phyloP scores from a whole-genome alignment of 2,113 vertebrate species.

The Vombatus ursinus region DNA sequence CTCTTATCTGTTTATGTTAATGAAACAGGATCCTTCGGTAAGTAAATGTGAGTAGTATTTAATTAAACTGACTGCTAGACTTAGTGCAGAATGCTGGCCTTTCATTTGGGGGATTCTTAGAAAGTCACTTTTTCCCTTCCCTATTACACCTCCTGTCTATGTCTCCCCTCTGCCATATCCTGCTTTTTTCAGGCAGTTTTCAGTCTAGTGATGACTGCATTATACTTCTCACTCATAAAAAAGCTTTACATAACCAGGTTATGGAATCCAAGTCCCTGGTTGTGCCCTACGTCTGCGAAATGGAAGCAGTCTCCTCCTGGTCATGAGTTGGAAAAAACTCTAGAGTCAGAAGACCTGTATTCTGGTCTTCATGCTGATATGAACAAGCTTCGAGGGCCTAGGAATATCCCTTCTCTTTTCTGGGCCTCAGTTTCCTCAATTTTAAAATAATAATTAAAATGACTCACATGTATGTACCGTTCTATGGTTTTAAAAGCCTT shows the following conservation, averaged over 20 bases:
- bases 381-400: neutral
- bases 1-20: constrained; percentile 77
- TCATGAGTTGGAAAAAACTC: neutral
- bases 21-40: constrained; percentile 75
- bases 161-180: neutral
- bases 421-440: neutral
- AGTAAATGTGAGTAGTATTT: constrained; percentile 77
- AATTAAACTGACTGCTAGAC: constrained; percentile 76
- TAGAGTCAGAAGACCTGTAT: neutral
- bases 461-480: neutral
- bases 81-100: constrained; percentile 26
- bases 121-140: neutral
- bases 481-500: neutral
- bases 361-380: neutral
- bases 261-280: neutral
- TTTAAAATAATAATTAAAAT: neutral
- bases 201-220: neutral
- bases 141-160: neutral
- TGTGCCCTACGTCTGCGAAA: neutral
- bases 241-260: neutral
- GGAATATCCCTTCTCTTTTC: neutral
- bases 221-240: neutral
- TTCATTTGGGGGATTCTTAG: neutral
- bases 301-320: neutral
- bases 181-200: neutral